Percentiles rank a stretch among this genome's conserved stretches.
Evolutionary conservation across 2,113 vertebrate species (phyloP).

Genomic region (Misgurnus mizolepis): DNA sequence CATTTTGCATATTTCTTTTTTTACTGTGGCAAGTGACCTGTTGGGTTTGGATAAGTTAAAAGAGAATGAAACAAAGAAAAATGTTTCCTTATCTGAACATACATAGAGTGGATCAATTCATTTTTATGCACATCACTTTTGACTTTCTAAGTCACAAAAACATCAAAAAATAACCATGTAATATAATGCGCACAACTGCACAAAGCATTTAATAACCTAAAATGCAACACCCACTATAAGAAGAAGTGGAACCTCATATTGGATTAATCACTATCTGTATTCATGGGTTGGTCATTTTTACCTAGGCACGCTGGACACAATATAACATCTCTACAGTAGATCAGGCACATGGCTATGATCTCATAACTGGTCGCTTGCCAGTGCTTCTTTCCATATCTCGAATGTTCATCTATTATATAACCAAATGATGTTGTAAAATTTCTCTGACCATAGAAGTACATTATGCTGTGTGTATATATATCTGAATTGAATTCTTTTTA

Average conservation of each 20-base stretch:
- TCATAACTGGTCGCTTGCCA: conserved; percentile 1
- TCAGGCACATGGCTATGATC: background rate
- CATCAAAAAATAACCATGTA: too few relatives aligned
- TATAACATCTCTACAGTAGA: background rate
- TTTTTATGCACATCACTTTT: background rate
- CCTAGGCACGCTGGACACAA: conserved; percentile 2
- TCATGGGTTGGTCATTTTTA: background rate
- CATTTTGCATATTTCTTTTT: too few relatives aligned
- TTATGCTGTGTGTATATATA: too few relatives aligned
- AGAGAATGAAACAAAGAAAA: too few relatives aligned
- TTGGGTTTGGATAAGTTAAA: too few relatives aligned
- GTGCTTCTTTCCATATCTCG: conserved; percentile 4
- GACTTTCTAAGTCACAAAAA: too few relatives aligned
- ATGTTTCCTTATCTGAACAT: too few relatives aligned
- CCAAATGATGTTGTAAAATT: conserved; percentile 31
- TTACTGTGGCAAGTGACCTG: too few relatives aligned
- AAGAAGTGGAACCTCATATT: background rate
- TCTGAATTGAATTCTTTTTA: background rate
- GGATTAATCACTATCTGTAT: conserved; percentile 11
- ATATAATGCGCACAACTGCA: background rate
- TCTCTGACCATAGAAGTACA: too few relatives aligned
- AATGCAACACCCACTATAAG: background rate
- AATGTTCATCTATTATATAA: conserved; percentile 4
- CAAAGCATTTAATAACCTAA: background rate
- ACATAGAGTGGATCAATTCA: background rate